Percentiles rank a stretch among this genome's conserved stretches.
Conservation (phyloP, 2,888 invertebrate species). For the Drosophila phalerata region DNA sequence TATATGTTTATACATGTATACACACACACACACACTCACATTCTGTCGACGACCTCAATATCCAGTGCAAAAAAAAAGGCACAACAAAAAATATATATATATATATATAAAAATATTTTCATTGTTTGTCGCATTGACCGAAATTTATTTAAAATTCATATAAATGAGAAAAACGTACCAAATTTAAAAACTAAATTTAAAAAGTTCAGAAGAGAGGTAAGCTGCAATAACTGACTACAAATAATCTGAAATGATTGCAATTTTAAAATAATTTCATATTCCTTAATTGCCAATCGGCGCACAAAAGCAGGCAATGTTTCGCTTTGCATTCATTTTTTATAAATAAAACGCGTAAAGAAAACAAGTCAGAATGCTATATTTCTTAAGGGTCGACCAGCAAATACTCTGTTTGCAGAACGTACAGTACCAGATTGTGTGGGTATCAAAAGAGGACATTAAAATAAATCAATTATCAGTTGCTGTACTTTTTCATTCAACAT, state of each 20-base stretch:
- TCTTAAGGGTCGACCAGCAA: background rate
- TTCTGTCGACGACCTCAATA: conserved; percentile 70
- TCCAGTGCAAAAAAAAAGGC: conserved; percentile 54
- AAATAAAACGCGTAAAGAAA: background rate
- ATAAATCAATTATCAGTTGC: too few relatives aligned
- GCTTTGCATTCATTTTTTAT: conserved; percentile 13
- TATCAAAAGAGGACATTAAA: too few relatives aligned
- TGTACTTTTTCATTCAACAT: too few relatives aligned
- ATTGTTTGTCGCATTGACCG: conserved; percentile 62
- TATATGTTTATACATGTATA: conserved; percentile 16
- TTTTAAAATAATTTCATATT: conserved; percentile 36
- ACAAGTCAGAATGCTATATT: background rate
- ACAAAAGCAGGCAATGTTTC: conserved; percentile 20
- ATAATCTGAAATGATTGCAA: conserved; percentile 17
- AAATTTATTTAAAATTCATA: conserved; percentile 41
- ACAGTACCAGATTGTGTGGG: too few relatives aligned
- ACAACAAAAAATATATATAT: too few relatives aligned
- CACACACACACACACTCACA: conserved; percentile 25
- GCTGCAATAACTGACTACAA: conserved; percentile 34
- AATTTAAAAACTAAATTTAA: conserved; percentile 25
- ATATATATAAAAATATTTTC: too few relatives aligned
- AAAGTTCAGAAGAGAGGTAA: conserved; percentile 12
- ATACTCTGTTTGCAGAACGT: background rate
- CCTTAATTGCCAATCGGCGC: conserved; percentile 60
- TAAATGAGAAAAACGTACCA: conserved; percentile 4